Evolutionary conservation across 2,113 vertebrate species (phyloP).

Genomic region (Herpetotheres cachinnans): DNA sequence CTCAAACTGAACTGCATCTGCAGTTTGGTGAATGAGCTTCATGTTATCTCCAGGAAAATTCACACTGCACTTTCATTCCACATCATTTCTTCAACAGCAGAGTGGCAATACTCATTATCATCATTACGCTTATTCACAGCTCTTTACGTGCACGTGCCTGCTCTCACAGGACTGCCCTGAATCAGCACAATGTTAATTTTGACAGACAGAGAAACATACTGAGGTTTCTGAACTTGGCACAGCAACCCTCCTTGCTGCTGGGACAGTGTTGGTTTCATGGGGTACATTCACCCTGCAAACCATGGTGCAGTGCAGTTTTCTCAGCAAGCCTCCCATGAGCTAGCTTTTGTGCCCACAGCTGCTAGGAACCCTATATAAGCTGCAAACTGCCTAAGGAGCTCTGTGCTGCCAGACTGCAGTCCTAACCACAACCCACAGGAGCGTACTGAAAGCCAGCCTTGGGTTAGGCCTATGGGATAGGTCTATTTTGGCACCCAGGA

Average conservation of each 20-base stretch:
- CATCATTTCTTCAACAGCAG: background rate
- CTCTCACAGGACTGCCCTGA: background rate
- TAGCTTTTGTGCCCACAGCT: background rate
- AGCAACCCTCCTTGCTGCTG: background rate
- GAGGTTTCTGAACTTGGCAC: background rate
- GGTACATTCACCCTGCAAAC: background rate
- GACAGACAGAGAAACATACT: background rate
- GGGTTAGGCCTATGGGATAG: background rate
- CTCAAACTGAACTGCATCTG: background rate
- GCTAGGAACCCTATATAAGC: rapidly evolving
- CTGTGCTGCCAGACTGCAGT: background rate
- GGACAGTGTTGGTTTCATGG: rapidly evolving
- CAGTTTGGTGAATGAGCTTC: background rate
- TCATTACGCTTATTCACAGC: background rate
- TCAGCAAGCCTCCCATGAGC: background rate
- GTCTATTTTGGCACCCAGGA: background rate
- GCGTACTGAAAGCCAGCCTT: background rate
- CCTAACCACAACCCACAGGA: background rate
- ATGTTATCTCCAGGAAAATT: background rate
- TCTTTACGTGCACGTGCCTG: background rate
- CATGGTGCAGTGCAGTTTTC: background rate
- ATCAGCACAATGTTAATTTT: background rate
- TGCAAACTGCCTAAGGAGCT: background rate
- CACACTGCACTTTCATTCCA: background rate
- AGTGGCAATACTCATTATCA: background rate